These are phyloP conservation scores for Morpho achilles DNA, from an alignment of 2,888 invertebrate genomes.

Conservation along the genomic window DNA sequence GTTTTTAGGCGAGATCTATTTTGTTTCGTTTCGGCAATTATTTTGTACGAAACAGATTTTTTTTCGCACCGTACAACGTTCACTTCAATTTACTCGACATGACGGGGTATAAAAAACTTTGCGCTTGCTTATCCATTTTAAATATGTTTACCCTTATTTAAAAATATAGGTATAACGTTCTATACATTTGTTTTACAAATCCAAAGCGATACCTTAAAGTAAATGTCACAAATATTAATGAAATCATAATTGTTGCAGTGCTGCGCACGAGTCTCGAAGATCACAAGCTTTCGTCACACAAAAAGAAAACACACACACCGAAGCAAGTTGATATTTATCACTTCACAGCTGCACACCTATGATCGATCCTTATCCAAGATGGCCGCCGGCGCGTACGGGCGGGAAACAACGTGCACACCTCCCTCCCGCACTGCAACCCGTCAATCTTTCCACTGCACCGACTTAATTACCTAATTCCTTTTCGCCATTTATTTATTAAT, in stretches of 20 bases:
- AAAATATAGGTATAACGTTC: no score
- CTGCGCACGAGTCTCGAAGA: slow-evolving; percentile 15
- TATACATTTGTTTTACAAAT: no score
- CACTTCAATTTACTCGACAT: slow-evolving; percentile 8
- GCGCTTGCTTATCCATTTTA: slow-evolving; percentile 4
- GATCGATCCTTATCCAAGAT: slow-evolving; percentile 75
- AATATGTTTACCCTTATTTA: background rate
- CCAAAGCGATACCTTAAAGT: no score
- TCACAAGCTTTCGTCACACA: slow-evolving; percentile 29
- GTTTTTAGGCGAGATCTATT: slow-evolving; percentile 13
- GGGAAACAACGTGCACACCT: slow-evolving; percentile 64
- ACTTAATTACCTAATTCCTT: slow-evolving; percentile 11
- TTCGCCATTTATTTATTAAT: slow-evolving; percentile 18
- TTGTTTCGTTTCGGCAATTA: slow-evolving; percentile 12
- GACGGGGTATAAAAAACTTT: background rate
- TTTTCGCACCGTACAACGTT: slow-evolving; percentile 10
- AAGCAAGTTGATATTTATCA: slow-evolving; percentile 59
- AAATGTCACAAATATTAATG: background rate
- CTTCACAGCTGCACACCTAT: slow-evolving; percentile 75
- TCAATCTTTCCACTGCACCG: slow-evolving; percentile 44
- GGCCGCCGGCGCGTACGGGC: slow-evolving; percentile 68
- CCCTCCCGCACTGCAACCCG: slow-evolving; percentile 51
- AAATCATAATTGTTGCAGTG: slow-evolving; percentile 12
- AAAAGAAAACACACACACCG: slow-evolving; percentile 46
- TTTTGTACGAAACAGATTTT: slow-evolving; percentile 4